These are phyloP conservation scores for Mesorhabditis spiculigera DNA, from an alignment of 2,888 invertebrate genomes.

Conservation along the genomic window DNA sequence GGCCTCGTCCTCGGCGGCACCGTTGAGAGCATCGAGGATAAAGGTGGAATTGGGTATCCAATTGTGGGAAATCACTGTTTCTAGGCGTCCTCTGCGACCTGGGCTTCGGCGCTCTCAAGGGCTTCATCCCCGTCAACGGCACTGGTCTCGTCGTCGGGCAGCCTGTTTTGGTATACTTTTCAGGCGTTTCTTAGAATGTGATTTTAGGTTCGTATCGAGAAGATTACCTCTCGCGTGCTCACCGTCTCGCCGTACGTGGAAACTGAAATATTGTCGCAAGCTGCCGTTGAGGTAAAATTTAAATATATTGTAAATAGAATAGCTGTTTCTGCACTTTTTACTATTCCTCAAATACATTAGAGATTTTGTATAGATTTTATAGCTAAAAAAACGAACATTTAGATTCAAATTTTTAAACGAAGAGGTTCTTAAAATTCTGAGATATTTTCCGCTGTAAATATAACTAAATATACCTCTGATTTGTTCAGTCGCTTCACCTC, in stretches of 20 bases:
- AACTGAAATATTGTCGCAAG: not conserved
- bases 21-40: slow-evolving; percentile 51
- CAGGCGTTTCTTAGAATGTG: not conserved
- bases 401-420: too few relatives aligned
- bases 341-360: too few relatives aligned
- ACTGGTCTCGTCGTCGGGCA: slow-evolving; percentile 30
- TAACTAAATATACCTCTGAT: too few relatives aligned
- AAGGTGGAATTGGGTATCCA: slow-evolving; percentile 33
- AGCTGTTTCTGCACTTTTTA: slow-evolving; percentile 12
- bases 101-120: slow-evolving; percentile 39
- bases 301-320: not conserved
- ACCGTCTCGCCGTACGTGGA: not conserved
- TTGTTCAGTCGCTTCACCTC: slow-evolving; percentile 17
- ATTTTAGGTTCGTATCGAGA: slow-evolving; percentile 9
- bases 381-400: too few relatives aligned
- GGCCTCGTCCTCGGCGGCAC: slow-evolving; percentile 45
- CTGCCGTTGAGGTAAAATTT: slow-evolving; percentile 22
- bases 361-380: too few relatives aligned
- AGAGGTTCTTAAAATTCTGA: too few relatives aligned
- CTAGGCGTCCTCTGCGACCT: slow-evolving; percentile 48
- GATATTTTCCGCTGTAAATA: too few relatives aligned
- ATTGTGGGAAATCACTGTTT: slow-evolving; percentile 8
- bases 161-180: slow-evolving; percentile 22
- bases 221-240: not conserved
- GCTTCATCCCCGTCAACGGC: slow-evolving; percentile 36